Percentiles rank a stretch among this genome's conserved stretches.
These are phyloP conservation scores for Calameuta idolon DNA, from an alignment of 2,888 invertebrate genomes.

Conservation along the genomic window DNA sequence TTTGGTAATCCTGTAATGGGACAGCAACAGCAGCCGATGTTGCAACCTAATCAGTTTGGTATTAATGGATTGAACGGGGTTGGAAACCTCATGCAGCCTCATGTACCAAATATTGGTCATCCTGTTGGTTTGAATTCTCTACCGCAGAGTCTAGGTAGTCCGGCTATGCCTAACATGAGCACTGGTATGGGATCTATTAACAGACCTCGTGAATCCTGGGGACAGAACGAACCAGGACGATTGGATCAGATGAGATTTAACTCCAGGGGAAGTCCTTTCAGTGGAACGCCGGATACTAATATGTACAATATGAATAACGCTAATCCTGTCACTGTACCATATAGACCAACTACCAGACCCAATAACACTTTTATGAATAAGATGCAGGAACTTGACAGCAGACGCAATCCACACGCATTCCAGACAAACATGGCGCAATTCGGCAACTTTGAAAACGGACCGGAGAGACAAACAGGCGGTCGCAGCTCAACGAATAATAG, in stretches of 20 bases:
- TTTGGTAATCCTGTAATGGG: slow-evolving; percentile 44
- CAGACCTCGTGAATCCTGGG: slow-evolving; percentile 44
- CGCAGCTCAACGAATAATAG: slow-evolving; percentile 37
- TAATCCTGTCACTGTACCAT: slow-evolving; percentile 62
- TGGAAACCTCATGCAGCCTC: slow-evolving; percentile 47
- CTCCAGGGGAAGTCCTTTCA: slow-evolving; percentile 45
- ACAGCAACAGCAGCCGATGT: slow-evolving; percentile 41
- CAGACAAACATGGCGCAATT: slow-evolving; percentile 41
- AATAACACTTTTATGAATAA: slow-evolving; percentile 40
- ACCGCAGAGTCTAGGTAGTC: slow-evolving; percentile 35
- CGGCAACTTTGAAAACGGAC: slow-evolving; percentile 36
- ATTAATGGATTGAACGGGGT: slow-evolving; percentile 59
- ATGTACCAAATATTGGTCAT: slow-evolving; percentile 44
- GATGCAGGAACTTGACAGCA: slow-evolving; percentile 68
- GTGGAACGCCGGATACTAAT: slow-evolving; percentile 36
- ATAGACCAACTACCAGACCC: slow-evolving; percentile 69
- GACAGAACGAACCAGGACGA: slow-evolving; percentile 37
- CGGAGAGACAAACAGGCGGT: slow-evolving; percentile 45
- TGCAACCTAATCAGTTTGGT: slow-evolving; percentile 52
- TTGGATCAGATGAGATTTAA: slow-evolving; percentile 44
- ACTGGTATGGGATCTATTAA: slow-evolving; percentile 30
- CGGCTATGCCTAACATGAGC: slow-evolving; percentile 35
- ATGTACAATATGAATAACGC: slow-evolving; percentile 16
- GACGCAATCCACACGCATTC: slow-evolving; percentile 73
- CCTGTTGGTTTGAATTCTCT: slow-evolving; percentile 37